A percentile compares a stretch with the other conserved stretches of the same genome.
phyloP scores from a whole-genome alignment of 1,140 invertebrate species.

The Fopius arisanus region DNA sequence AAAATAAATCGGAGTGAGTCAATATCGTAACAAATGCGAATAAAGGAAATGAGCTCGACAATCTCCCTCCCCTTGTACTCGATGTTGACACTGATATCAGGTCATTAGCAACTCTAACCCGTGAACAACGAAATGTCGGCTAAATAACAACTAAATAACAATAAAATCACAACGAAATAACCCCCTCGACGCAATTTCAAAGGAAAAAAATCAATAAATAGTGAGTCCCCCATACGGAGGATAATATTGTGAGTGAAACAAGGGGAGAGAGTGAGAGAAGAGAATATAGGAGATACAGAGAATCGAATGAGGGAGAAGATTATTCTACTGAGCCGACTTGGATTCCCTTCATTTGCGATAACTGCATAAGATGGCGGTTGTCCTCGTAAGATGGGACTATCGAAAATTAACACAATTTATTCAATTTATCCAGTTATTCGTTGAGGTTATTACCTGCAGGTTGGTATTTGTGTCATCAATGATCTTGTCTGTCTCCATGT shows the following conservation, averaged over 20 bases:
- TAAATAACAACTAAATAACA: too few species aligned
- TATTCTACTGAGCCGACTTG: background rate
- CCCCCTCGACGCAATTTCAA: background rate
- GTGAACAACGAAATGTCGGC: too few species aligned
- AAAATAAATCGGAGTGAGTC: too few species aligned
- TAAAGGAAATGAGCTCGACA: too few species aligned
- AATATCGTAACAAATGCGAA: too few species aligned
- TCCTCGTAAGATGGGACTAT: background rate
- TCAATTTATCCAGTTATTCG: background rate
- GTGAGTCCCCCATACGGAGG: background rate
- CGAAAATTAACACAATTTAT: background rate
- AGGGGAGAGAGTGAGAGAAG: background rate
- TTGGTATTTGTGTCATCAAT: slow-evolving; percentile 69
- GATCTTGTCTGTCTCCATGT: slow-evolving; percentile 74
- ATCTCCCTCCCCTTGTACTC: too few species aligned
- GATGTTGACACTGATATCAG: too few species aligned
- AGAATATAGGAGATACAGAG: background rate
- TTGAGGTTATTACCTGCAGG: slow-evolving; percentile 63
- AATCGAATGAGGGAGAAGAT: slow-evolving; percentile 1
- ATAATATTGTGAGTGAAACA: slow-evolving; percentile 13
- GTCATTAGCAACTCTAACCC: too few species aligned
- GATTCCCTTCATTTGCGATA: background rate
- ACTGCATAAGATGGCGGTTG: slow-evolving; percentile 14
- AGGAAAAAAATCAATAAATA: slow-evolving; percentile 11
- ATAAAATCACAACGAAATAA: background rate